Base-by-base conservation (phyloP, 2,797 vertebrate species). In the Selene dorsalis region DNA sequence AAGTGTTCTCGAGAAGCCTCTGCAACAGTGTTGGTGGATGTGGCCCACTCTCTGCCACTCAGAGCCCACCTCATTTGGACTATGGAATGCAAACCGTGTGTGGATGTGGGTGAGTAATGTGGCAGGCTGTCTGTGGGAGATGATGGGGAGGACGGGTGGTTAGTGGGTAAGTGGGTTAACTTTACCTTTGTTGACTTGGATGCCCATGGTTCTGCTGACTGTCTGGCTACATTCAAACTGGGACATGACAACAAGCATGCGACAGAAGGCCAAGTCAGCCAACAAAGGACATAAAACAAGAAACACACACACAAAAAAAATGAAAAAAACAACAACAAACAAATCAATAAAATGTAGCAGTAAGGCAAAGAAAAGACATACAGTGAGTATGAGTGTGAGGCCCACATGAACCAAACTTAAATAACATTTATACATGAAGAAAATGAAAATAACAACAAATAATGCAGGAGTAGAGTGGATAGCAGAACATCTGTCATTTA, bases 151-250 rank as follows among this genome's bases (percentile, higher is more conserved):
- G 75, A 83, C 59, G 73, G 77, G 86, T 77, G 80, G 71, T 64
- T 67, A 55, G n/a, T 66, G 70, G 76, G 79, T 91, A 72, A 89
- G 83, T 85, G 85, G 82, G 84, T 92, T 89, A 85, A 93, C 89
- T 88, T 94, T 95, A 96, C 94, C 94, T 96, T 94, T 91, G 92
- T 91, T 88, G 86, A 92, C 82, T 90, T 91, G 93, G 93, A 91
- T 79, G 91, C 90, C 93, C 88, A 83, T 89, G 91, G 93, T 72
- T 90, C 89, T 93, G 93, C 74, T 92, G 88, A 93, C 85, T 94
- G 93, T 89, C 91, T 95, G 93, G 93, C 87, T 94, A 95, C 87
- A 91, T 89, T 95, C 94, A 95, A 91, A 95, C 94, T 95, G 92
- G 87, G 91, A 93, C 90, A 89, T 88, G 89, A 90, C 84, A 92